Conservation (phyloP, 2,888 invertebrate species). For the Athetis lepigone region DNA sequence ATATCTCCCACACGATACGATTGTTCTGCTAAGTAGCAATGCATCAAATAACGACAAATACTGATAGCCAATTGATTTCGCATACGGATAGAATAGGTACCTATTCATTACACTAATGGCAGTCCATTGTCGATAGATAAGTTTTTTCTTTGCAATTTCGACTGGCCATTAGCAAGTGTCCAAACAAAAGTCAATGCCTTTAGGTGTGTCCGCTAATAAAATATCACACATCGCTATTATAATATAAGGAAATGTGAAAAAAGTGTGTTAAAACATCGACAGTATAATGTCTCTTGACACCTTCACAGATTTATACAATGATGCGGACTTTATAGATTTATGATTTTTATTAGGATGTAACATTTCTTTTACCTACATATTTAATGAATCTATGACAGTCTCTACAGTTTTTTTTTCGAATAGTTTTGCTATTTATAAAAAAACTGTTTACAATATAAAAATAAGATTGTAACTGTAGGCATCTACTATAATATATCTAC, state of each 20-base stretch:
- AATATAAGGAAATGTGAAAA: conserved; percentile 47
- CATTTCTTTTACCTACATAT: background rate
- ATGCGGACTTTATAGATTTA: conserved; percentile 41
- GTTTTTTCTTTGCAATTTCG: conserved; percentile 64
- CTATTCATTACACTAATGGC: conserved; percentile 80
- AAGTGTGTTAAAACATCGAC: conserved; percentile 42
- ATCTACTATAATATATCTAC: no score
- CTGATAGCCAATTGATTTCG: conserved; percentile 74
- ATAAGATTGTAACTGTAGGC: background rate
- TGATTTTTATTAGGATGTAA: conserved; percentile 28
- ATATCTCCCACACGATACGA: conserved; percentile 41
- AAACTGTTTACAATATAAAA: background rate
- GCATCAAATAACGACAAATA: conserved; percentile 71
- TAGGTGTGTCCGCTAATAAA: conserved; percentile 70
- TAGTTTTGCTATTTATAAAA: background rate
- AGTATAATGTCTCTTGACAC: conserved; percentile 48
- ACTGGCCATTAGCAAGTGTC: conserved; percentile 75
- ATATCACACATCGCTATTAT: conserved; percentile 56
- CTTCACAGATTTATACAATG: conserved; percentile 43
- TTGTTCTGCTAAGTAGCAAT: conserved; percentile 61
- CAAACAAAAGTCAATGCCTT: conserved; percentile 75
- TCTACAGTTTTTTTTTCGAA: no score
- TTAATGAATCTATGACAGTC: background rate
- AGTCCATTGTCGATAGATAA: conserved; percentile 72
- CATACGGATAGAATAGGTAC: conserved; percentile 68